Conservation (phyloP, 1,140 invertebrate species). For the Drosophila pseudoobscura region DNA sequence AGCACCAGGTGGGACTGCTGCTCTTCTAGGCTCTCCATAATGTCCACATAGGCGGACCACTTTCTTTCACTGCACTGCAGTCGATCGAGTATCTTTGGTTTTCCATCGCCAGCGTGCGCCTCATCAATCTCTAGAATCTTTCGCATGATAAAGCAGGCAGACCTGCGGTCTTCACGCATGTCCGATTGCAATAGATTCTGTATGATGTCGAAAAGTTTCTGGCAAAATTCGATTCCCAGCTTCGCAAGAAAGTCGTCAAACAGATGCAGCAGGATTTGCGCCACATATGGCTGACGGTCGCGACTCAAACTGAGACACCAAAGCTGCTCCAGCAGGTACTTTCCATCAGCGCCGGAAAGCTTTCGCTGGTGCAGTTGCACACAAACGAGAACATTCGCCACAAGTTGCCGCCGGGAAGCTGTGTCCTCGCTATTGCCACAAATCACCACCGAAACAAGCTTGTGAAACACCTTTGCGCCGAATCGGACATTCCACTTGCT, state of each 20-base stretch:
- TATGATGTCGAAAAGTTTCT: slow-evolving; percentile 31
- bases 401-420: slow-evolving; percentile 37
- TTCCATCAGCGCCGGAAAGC: slow-evolving; percentile 49
- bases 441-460: slow-evolving; percentile 52
- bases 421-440: slow-evolving; percentile 33
- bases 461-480: slow-evolving; percentile 64
- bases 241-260: slow-evolving; percentile 57
- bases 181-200: slow-evolving; percentile 51
- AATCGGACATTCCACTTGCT: slow-evolving; percentile 60
- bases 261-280: slow-evolving; percentile 56
- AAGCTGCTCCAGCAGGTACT: slow-evolving; percentile 60
- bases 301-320: slow-evolving; percentile 51
- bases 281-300: slow-evolving; percentile 53
- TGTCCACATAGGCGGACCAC: slow-evolving; percentile 62
- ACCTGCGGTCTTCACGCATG: slow-evolving; percentile 52
- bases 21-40: slow-evolving; percentile 86
- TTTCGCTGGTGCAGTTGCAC: slow-evolving; percentile 60
- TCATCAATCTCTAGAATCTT: slow-evolving; percentile 41
- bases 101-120: neutral
- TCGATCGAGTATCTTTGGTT: neutral
- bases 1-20: slow-evolving; percentile 86
- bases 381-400: slow-evolving; percentile 64
- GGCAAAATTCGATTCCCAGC: slow-evolving; percentile 36
- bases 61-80: slow-evolving; percentile 34
- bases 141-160: slow-evolving; percentile 59